A percentile compares a stretch with the other conserved stretches of the same genome.
Evolutionary conservation across 1,140 invertebrate species (phyloP).

Genomic region (Solenopsis fugax): DNA sequence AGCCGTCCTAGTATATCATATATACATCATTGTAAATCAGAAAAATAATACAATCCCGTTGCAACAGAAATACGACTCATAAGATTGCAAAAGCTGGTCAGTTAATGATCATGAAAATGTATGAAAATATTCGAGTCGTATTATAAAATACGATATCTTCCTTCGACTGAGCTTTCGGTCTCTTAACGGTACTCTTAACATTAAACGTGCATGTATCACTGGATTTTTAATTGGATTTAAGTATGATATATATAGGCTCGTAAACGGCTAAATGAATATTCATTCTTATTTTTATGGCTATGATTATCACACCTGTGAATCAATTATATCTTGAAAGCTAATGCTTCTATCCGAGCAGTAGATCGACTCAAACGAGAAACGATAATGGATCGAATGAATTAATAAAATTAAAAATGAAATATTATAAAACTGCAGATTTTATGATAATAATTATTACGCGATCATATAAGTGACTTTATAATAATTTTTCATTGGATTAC

Average conservation of each 20-base stretch:
- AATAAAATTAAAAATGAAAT: background rate
- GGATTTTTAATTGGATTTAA: background rate
- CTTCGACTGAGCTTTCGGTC: background rate
- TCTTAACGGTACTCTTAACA: background rate
- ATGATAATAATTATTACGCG: background rate
- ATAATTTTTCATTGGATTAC: background rate
- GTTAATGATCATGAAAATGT: constrained; percentile 25
- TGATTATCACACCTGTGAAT: background rate
- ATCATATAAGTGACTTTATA: background rate
- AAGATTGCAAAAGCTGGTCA: too few relatives aligned
- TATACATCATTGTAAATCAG: background rate
- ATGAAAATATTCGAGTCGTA: constrained; percentile 15
- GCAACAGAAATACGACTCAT: background rate
- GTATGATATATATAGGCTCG: background rate
- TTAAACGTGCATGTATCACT: background rate
- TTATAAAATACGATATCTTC: background rate
- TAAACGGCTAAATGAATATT: background rate
- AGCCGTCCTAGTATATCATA: too few relatives aligned
- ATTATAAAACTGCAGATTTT: constrained; percentile 1
- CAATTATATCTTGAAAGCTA: background rate
- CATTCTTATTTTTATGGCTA: background rate
- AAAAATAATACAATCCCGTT: constrained; percentile 8
- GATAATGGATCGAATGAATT: background rate
- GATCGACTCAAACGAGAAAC: background rate
- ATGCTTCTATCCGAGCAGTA: background rate